Conservation (phyloP, 23 tunicate species). For the Oikopleura vanhoeffeni region DNA sequence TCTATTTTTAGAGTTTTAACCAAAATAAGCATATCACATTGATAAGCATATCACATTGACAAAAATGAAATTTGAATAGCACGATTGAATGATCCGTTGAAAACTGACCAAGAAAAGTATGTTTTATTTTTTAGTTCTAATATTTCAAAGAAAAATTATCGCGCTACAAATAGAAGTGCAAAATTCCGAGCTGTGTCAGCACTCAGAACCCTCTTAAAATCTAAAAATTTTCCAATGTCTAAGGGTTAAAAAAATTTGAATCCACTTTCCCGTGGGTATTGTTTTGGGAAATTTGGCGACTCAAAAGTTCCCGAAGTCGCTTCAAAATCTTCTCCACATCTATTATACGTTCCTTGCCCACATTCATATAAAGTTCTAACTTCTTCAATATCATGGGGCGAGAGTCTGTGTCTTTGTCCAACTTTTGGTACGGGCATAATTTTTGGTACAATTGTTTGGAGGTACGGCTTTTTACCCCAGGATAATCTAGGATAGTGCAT, state of each 20-base stretch:
- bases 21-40: too few species aligned
- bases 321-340: conserved; percentile 78
- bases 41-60: too few species aligned
- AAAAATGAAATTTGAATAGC: too few species aligned
- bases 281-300: conserved; percentile 37
- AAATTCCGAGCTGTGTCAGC: too few species aligned
- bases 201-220: too few species aligned
- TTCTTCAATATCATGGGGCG: conserved; percentile 97
- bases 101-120: too few species aligned
- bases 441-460: conserved; percentile 51
- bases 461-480: conserved; percentile 56
- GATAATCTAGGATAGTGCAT: conserved; percentile 83
- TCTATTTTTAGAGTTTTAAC: too few species aligned
- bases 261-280: conserved; percentile 18
- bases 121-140: too few species aligned
- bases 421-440: conserved; percentile 8
- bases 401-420: conserved; percentile 62
- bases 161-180: too few species aligned
- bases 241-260: not conserved
- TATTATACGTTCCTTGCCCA: conserved; percentile 36
- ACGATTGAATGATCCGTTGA: too few species aligned
- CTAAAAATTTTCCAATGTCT: too few species aligned
- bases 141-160: too few species aligned
- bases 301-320: conserved; percentile 34
- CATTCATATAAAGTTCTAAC: conserved; percentile 62